Base-by-base conservation (phyloP, 2,888 invertebrate species). In the Mamestra brassicae region DNA sequence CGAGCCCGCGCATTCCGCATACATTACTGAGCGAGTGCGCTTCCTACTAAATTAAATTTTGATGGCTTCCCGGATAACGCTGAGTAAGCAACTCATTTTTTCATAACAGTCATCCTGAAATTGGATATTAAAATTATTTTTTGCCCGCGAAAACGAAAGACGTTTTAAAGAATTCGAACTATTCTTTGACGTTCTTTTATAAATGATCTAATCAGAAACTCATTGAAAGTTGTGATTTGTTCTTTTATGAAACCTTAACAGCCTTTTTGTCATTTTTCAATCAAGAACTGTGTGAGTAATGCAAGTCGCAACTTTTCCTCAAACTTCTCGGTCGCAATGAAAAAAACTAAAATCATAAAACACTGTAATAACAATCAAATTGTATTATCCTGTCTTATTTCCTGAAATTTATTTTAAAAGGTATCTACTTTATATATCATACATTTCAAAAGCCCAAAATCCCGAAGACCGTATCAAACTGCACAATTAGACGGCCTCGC, bases 21-120 rank as follows among this genome's bases (percentile, higher is more conserved):
- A 93, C 92, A 94, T 94, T 93, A 94, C 94, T 89, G 90, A 89
- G 89, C 83, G 90, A 93, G 92, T 93, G 94, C 93, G 93, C 95
- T 95, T 92, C 94, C 94, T 94, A 92, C 91, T 83, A 95, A 95
- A 95, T 95, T 95, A 95, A 95, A 94, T 94, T 95, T 94, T 94
- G 94, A 95, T 93, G 93, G 90, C 89, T 92, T 90, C 91, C 88
- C 89, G 91, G 91, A 92, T 94, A 92, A 89, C 90, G 90, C 84
- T 85, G 89, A 89, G 90, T 88, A 88, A 92, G 91, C 90, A 90
- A 76, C 76, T 76, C 85, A 88, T 90, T 92, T 92, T 92, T 91
- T 90, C 88, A 78, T 84, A 88, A 86, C 87, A 90, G 85, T 90
- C 90, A 89, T 91, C 89, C 90, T 88, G 78, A 89, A 92, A 92